Base-by-base conservation (phyloP, 2,888 invertebrate genomes). In the Mythimna vitellina region DNA sequence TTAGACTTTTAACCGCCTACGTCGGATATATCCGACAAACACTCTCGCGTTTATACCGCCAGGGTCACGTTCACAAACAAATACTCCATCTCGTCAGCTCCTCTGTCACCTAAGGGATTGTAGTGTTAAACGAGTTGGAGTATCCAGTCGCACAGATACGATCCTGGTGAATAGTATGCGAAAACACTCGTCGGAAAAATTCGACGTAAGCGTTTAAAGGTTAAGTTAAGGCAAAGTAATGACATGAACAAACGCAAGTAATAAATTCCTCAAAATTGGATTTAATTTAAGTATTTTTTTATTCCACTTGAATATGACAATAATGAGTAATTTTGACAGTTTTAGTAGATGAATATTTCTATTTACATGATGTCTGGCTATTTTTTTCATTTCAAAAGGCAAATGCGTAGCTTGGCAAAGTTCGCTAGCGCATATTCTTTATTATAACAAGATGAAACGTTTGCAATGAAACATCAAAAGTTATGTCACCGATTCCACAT, bases 201-300 rank as follows among this genome's bases (percentile, higher is more conserved):
- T 29, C 29, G 29, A 29, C 3, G 29, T 3, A 29, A 29, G 3
- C 29, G 3, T 2, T 29, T 29, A 29, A 29, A 29, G 29, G 1
- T n/a, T n/a, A n/a, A n/a, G 29, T 29, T 42, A 12, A 42, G n/a
- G n/a, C 4, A 4, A 53, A 14, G 10, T 46, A 12, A 57, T 20
- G n/a, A 58, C 38, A 42, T 65, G 14, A 54, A 60, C 12, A n/a
- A 29, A 62, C 17, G 17, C 12, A 42, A 58, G n/a, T 57, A 53
- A n/a, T 25, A 25, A 60, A 54, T 78, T 82, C 65, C 56, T 72
- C 63, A 49, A 56, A 60, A 51, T 6, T 71, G 49, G 46, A 57
- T 73, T 22, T 58, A 58, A n/a, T 58, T 63, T 46, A 46, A 46
- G n/a, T n/a, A n/a, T 42, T 81, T 66, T 46, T 83, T n/a, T 65